Percentiles rank a stretch among this genome's conserved stretches.
phyloP scores from a whole-genome alignment of 1,140 invertebrate genomes.

The Zaprionus inermis region DNA sequence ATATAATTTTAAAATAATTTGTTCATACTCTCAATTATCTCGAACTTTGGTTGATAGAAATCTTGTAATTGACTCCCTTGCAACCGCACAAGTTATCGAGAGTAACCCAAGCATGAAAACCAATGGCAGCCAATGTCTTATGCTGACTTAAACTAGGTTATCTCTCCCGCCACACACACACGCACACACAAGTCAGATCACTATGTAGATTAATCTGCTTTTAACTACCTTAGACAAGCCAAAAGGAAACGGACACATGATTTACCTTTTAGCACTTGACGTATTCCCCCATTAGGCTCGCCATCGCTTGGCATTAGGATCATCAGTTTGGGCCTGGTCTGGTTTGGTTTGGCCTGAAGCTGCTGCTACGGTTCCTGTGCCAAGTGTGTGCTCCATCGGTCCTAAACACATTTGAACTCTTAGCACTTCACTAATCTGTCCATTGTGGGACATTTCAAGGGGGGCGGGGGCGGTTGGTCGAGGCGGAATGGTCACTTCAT shows the following conservation, averaged over 20 bases:
- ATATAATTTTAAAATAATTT: no score
- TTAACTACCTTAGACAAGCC: slow-evolving; percentile 18
- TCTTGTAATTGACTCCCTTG: no score
- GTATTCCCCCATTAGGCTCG: not conserved
- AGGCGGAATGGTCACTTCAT: slow-evolving; percentile 54
- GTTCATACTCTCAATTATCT: no score
- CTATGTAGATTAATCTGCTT: slow-evolving; percentile 26
- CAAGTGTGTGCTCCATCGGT: slow-evolving; percentile 13
- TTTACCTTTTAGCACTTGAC: slow-evolving; percentile 36
- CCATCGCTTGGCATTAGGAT: slow-evolving; percentile 28
- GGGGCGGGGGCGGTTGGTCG: slow-evolving; percentile 8
- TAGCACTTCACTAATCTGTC: slow-evolving; percentile 80
- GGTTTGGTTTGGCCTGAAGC: not conserved
- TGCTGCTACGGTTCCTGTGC: not conserved
- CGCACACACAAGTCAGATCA: not conserved
- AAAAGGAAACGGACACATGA: not conserved
- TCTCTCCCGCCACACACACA: not conserved
- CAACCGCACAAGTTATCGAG: not conserved
- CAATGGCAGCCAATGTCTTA: no score
- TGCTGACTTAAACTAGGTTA: not conserved
- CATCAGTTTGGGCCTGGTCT: not conserved
- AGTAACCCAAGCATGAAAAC: not conserved
- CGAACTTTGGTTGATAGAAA: no score
- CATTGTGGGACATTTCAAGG: slow-evolving; percentile 74
- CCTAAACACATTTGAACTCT: slow-evolving; percentile 70